These are phyloP conservation scores for Argyrosomus japonicus DNA, from an alignment of 2,113 vertebrate genomes.

Conservation along the genomic window DNA sequence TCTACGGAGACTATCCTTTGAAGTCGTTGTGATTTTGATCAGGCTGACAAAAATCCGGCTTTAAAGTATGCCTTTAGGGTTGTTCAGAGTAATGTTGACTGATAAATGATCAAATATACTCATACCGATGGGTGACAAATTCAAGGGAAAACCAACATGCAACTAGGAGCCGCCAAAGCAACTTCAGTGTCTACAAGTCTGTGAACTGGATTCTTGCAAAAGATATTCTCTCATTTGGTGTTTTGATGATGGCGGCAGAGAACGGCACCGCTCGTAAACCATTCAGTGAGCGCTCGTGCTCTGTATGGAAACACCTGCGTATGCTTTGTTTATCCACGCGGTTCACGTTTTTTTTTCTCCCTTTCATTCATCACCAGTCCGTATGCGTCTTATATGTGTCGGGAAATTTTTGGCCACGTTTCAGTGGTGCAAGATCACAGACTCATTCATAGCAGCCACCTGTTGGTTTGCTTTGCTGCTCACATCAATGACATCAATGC, in stretches of 20 bases:
- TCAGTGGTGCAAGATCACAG: background rate
- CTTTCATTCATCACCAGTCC: background rate
- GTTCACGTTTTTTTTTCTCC: background rate
- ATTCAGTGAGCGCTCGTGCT: background rate
- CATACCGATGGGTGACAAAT: background rate
- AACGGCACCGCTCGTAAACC: background rate
- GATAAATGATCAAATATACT: constrained; percentile 35
- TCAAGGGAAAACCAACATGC: constrained; percentile 16
- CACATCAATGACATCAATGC: background rate
- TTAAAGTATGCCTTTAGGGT: constrained; percentile 23
- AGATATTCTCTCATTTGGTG: background rate
- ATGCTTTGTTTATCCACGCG: constrained; percentile 1
- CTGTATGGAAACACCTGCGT: background rate
- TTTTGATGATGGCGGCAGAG: background rate
- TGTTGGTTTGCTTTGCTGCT: constrained; percentile 23
- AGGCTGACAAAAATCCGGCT: constrained; percentile 2
- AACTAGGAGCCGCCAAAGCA: background rate
- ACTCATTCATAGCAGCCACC: background rate
- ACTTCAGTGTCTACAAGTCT: background rate
- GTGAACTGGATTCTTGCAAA: background rate
- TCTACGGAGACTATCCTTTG: constrained; percentile 8
- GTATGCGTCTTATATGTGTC: background rate
- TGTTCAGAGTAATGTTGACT: constrained; percentile 25
- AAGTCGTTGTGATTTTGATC: constrained; percentile 32
- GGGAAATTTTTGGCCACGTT: constrained; percentile 13